A percentile compares a stretch with the other conserved stretches of the same genome.
Evolutionary conservation across 2,113 vertebrate species (phyloP).

Genomic region (Cheilinus undulatus): DNA sequence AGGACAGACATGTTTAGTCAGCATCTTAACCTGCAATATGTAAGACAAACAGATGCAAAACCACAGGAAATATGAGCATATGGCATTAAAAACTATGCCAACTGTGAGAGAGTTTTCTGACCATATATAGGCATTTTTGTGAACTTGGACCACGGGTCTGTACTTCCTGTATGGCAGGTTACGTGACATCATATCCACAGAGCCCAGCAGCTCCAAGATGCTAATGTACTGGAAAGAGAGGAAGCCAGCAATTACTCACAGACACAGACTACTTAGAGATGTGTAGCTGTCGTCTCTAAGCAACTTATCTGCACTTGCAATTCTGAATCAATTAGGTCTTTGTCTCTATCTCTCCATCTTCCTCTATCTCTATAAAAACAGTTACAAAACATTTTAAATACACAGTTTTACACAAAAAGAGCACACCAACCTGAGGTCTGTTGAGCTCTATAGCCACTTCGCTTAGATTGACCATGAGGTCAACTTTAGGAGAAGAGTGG

Average conservation of each 20-base stretch:
- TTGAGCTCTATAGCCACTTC: constrained; percentile 94
- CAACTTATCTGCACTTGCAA: not conserved
- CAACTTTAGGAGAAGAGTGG: constrained; percentile 94
- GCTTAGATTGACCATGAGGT: constrained; percentile 91
- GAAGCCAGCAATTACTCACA: constrained; percentile 33
- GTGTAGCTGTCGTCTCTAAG: constrained; percentile 5
- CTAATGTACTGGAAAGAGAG: constrained; percentile 91
- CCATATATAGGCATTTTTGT: constrained; percentile 87
- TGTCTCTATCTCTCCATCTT: not conserved
- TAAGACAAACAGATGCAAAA: not conserved
- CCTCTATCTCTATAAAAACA: not conserved
- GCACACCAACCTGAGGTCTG: constrained; percentile 89
- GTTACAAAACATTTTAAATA: not conserved
- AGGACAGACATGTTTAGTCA: not conserved
- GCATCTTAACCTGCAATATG: not conserved
- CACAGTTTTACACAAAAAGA: not conserved
- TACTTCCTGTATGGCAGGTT: constrained; percentile 97
- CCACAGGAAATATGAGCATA: not conserved
- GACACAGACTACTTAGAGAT: constrained; percentile 4
- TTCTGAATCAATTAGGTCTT: not conserved
- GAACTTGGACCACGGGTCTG: constrained; percentile 87
- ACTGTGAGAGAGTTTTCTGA: constrained; percentile 68
- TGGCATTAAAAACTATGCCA: not conserved
- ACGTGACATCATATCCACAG: constrained; percentile 95
- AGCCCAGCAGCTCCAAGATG: constrained; percentile 95